Conservation (phyloP, 2,113 vertebrate genomes). For the Microtus montanus region DNA sequence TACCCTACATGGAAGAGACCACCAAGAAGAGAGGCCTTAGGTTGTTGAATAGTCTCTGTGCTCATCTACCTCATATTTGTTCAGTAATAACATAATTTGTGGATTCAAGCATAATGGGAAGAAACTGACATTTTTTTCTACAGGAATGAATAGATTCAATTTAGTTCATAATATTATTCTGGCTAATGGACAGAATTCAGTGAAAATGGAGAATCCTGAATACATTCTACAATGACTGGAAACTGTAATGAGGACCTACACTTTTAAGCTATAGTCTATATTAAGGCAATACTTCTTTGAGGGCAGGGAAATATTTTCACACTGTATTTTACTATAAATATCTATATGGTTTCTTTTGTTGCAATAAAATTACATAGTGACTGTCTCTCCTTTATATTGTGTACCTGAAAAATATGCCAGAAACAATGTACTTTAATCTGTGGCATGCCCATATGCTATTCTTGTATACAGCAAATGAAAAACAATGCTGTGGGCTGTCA, state of each 20-base stretch:
- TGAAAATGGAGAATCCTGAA: neutral
- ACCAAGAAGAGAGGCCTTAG: too few relatives aligned
- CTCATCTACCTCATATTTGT: neutral
- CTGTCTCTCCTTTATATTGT: constrained; percentile 9
- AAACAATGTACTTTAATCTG: neutral
- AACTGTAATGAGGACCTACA: neutral
- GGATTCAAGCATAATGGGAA: neutral
- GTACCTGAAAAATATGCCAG: neutral
- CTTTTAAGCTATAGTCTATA: neutral
- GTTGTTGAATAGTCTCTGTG: neutral
- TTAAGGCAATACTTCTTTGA: neutral
- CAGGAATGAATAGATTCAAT: neutral
- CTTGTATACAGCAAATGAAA: neutral
- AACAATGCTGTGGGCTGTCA: neutral
- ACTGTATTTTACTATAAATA: constrained; percentile 4
- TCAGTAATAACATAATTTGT: neutral
- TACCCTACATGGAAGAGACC: neutral
- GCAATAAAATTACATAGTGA: neutral
- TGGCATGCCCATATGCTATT: neutral
- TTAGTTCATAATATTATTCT: constrained; percentile 16
- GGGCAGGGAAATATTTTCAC: neutral
- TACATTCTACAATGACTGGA: neutral
- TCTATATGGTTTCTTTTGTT: neutral
- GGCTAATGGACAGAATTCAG: neutral
- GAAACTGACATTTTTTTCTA: neutral